Evolutionary conservation across 2,888 invertebrate genomes (phyloP).

Genomic region (Antheraea yamamai): DNA sequence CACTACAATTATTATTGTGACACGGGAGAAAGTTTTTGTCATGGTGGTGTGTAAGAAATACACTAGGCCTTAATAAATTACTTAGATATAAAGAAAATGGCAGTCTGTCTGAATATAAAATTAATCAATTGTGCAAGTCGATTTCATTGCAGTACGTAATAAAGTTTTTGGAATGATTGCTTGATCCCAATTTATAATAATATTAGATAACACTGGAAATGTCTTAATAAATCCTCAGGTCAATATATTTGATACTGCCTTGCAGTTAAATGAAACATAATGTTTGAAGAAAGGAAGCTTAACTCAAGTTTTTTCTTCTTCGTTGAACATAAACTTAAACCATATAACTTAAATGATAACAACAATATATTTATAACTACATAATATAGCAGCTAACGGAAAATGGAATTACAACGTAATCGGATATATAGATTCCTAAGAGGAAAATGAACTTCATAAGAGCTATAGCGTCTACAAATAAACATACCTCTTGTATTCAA

Average conservation of each 20-base stretch:
- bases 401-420: neutral
- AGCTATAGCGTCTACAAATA: neutral
- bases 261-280: neutral
- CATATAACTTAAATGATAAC: slow-evolving; percentile 2
- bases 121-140: neutral
- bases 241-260: neutral
- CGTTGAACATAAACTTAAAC: neutral
- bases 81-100: neutral
- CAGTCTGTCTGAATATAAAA: neutral
- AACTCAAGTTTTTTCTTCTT: neutral
- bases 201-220: slow-evolving; percentile 1
- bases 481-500: neutral
- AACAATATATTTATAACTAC: slow-evolving; percentile 2
- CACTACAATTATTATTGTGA: neutral
- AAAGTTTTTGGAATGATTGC: slow-evolving; percentile 17
- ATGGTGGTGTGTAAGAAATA: slow-evolving; percentile 9
- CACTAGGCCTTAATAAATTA: neutral
- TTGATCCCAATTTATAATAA: slow-evolving; percentile 17
- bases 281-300: neutral
- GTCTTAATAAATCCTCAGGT: neutral
- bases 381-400: neutral
- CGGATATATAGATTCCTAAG: neutral
- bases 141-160: neutral
- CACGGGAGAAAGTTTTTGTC: neutral
- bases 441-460: neutral